phyloP scores from a whole-genome alignment of 2,113 vertebrate genomes.

The Tricholaema leucomelas region DNA sequence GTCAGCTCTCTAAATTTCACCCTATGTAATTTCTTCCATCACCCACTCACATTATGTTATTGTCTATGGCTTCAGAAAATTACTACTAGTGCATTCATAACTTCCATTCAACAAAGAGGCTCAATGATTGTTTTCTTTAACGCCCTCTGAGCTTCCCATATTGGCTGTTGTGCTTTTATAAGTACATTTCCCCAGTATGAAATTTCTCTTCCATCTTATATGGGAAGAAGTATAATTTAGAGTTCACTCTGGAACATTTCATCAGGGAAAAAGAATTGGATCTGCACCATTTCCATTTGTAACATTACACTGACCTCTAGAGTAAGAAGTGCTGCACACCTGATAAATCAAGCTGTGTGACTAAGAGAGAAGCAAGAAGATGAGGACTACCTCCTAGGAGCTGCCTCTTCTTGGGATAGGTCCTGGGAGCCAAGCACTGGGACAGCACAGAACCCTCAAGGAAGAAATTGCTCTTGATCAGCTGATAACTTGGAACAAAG shows the following conservation, averaged over 20 bases:
- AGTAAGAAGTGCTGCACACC: slow-evolving; percentile 52
- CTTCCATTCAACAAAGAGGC: slow-evolving; percentile 56
- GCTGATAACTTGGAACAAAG: not conserved
- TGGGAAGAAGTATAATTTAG: slow-evolving; percentile 37
- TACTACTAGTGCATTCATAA: slow-evolving; percentile 53
- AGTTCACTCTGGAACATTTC: slow-evolving; percentile 52
- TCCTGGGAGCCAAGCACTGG: not conserved
- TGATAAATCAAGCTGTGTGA: not conserved
- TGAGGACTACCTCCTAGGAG: not conserved
- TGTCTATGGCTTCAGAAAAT: slow-evolving; percentile 56
- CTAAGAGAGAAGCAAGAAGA: too few relatives aligned
- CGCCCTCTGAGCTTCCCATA: slow-evolving; percentile 56
- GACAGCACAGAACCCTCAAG: not conserved
- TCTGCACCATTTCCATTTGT: slow-evolving; percentile 65
- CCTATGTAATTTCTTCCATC: slow-evolving; percentile 44
- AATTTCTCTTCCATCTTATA: slow-evolving; percentile 39
- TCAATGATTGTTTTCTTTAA: slow-evolving; percentile 69
- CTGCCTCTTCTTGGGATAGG: not conserved
- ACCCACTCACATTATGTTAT: slow-evolving; percentile 48
- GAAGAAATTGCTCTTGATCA: accelerated
- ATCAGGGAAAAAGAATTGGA: not conserved
- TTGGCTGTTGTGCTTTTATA: slow-evolving; percentile 62
- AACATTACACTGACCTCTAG: slow-evolving; percentile 81
- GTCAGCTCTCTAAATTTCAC: slow-evolving; percentile 46
- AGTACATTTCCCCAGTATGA: slow-evolving; percentile 50